Percentiles rank a stretch among this genome's conserved stretches.
phyloP scores from a whole-genome alignment of 2,113 vertebrate genomes.

The Casuarius casuarius region DNA sequence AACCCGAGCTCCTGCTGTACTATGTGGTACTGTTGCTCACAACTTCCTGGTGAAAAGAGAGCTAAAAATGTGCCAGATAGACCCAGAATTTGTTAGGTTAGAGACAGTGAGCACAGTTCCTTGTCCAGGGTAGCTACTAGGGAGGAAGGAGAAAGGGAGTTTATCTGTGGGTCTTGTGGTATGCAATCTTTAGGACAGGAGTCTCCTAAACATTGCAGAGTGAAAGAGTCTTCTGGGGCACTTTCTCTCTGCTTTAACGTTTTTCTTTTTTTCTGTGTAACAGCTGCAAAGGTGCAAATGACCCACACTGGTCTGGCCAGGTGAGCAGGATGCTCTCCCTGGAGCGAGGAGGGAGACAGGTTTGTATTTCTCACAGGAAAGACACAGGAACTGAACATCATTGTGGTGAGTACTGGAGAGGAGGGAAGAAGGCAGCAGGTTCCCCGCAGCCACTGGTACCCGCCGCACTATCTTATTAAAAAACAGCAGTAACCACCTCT shows the following conservation, averaged over 20 bases:
- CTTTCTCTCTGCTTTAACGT: background rate
- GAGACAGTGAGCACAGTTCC: background rate
- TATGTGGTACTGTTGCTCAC: background rate
- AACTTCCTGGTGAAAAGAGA: background rate
- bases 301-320: background rate
- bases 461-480: background rate
- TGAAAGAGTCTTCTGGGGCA: background rate
- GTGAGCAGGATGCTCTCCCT: rapidly evolving
- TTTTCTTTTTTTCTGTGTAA: background rate
- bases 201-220: background rate
- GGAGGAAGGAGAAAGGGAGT: background rate
- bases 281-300: background rate
- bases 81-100: background rate
- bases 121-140: background rate
- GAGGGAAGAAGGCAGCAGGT: background rate
- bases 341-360: background rate
- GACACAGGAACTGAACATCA: background rate
- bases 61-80: background rate
- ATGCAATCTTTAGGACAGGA: background rate
- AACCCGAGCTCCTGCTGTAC: background rate
- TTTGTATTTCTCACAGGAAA: background rate
- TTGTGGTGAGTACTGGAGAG: rapidly evolving
- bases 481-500: background rate
- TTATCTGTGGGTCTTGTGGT: background rate
- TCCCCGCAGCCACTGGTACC: background rate